A percentile compares a stretch with the other conserved stretches of the same genome.
Conservation (phyloP, 2,888 invertebrate genomes). For the Xanthia icteritia region DNA sequence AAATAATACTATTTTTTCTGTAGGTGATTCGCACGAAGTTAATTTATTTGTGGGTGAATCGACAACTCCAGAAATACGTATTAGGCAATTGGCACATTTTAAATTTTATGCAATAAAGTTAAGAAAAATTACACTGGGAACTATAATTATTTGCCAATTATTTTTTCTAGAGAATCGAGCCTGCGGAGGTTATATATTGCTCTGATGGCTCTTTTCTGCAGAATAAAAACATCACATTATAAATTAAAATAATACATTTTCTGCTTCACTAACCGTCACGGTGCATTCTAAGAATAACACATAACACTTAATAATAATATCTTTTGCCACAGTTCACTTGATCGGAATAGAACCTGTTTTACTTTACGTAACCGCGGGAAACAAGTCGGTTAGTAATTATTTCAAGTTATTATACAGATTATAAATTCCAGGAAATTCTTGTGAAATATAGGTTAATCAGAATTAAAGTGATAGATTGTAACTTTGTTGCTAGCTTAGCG, state of each 20-base stretch:
- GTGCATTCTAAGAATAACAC: conserved; percentile 11
- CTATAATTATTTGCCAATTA: too few species aligned
- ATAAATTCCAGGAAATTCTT: conserved; percentile 55
- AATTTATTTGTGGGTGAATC: too few species aligned
- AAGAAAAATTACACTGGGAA: too few species aligned
- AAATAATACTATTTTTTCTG: too few species aligned
- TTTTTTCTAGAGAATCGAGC: too few species aligned
- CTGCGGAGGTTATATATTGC: not conserved
- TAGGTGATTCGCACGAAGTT: too few species aligned
- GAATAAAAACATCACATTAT: not conserved
- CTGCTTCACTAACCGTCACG: not conserved
- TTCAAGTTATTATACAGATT: conserved; percentile 49
- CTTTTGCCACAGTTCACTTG: conserved; percentile 40
- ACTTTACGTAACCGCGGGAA: conserved; percentile 56
- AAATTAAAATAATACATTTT: too few species aligned
- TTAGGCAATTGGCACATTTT: too few species aligned
- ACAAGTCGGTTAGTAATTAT: conserved; percentile 47
- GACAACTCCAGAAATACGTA: too few species aligned
- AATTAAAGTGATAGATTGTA: conserved; percentile 39
- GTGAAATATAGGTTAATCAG: conserved; percentile 38
- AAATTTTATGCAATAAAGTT: too few species aligned
- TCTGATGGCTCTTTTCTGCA: not conserved
- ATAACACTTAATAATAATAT: conserved; percentile 37
- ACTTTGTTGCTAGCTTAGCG: conserved; percentile 5
- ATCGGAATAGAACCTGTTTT: conserved; percentile 55